phyloP scores from a whole-genome alignment of 2,888 invertebrate genomes.

The Xestia xanthographa region DNA sequence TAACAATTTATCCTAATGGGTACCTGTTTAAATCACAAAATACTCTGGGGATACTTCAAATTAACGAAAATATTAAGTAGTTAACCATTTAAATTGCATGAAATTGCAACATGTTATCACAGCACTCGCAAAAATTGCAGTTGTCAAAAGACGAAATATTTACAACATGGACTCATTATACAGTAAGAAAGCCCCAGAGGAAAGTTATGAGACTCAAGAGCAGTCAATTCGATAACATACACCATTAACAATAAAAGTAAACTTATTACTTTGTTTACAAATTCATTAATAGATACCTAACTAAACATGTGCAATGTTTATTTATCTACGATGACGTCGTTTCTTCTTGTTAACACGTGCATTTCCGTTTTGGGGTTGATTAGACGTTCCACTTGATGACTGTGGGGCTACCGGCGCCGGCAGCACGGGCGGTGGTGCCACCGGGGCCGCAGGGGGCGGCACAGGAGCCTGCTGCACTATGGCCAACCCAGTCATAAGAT shows the following conservation, averaged over 20 bases:
- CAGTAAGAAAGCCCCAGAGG: constrained; percentile 76
- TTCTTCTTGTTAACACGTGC: constrained; percentile 81
- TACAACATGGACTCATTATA: constrained; percentile 75
- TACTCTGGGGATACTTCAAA: constrained; percentile 76
- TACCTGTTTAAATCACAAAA: constrained; percentile 74
- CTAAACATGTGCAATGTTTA: constrained; percentile 51
- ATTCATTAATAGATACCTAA: constrained; percentile 60
- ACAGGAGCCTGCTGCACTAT: constrained; percentile 49
- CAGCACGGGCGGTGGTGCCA: constrained; percentile 44
- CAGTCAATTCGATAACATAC: constrained; percentile 74
- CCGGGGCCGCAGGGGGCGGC: constrained; percentile 51
- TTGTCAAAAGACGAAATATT: constrained; percentile 81
- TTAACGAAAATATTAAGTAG: constrained; percentile 74
- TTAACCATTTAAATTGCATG: constrained; percentile 76
- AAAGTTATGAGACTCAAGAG: constrained; percentile 74
- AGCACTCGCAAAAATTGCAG: constrained; percentile 86
- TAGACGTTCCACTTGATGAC: constrained; percentile 70
- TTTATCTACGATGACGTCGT: constrained; percentile 85
- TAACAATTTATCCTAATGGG: constrained; percentile 71
- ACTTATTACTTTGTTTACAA: constrained; percentile 67
- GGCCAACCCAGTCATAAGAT: constrained; percentile 54
- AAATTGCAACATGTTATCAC: constrained; percentile 83
- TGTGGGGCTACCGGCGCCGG: constrained; percentile 60
- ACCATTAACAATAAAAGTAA: constrained; percentile 67
- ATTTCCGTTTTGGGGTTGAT: constrained; percentile 70